phyloP scores from a whole-genome alignment of 2,797 vertebrate species.

The Pristis pectinata region DNA sequence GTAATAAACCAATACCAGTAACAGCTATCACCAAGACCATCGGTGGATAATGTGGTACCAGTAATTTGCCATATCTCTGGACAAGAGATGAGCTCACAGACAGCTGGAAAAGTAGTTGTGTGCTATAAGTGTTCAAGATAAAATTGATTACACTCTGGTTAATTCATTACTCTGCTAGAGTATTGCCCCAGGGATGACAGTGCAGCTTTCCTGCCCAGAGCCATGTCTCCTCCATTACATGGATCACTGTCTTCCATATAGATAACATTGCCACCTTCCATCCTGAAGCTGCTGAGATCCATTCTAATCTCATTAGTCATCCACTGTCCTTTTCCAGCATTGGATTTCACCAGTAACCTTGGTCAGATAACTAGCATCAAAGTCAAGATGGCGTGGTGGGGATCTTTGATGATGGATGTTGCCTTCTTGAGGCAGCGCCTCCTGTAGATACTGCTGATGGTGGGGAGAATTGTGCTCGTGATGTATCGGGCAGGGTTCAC shows the following conservation, averaged over 20 bases:
- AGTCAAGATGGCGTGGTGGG: no score
- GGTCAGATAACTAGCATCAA: not conserved
- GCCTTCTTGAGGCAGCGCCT: no score
- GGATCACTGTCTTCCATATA: not conserved
- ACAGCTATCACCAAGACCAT: not conserved
- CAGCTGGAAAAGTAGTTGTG: not conserved
- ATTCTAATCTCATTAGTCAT: not conserved
- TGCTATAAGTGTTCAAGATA: not conserved
- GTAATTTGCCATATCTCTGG: not conserved
- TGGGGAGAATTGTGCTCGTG: no score
- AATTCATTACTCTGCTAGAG: not conserved
- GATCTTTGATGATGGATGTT: no score
- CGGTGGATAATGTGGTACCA: not conserved
- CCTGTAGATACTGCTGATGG: no score
- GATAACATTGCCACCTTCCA: not conserved
- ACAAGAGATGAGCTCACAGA: not conserved
- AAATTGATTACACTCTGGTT: not conserved
- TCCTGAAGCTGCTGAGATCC: not conserved
- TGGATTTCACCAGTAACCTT: not conserved
- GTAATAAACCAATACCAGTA: no score
- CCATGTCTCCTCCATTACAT: not conserved
- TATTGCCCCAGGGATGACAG: not conserved
- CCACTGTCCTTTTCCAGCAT: not conserved
- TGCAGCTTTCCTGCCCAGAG: not conserved
- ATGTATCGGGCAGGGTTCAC: no score